These are phyloP conservation scores for Capromys pilorides DNA, from an alignment of 2,797 vertebrate species.

Conservation along the genomic window DNA sequence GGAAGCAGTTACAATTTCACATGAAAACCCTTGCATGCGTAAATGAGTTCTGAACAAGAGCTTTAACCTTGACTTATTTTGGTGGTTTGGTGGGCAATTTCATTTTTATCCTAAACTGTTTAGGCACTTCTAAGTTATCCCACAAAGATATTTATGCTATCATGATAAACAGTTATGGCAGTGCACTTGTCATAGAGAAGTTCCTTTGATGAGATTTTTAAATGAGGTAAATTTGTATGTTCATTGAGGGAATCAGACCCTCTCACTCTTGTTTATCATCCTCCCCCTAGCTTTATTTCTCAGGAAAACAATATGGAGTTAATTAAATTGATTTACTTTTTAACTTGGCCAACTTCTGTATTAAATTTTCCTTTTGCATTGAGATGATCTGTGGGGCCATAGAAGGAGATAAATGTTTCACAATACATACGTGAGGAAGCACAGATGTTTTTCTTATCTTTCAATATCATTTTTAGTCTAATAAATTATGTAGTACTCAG, in stretches of 20 bases:
- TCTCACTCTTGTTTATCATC: not conserved
- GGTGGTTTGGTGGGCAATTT: conserved; percentile 66
- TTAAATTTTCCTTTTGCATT: conserved; percentile 19
- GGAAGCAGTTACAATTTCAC: conserved; percentile 61
- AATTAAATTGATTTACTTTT: conserved; percentile 29
- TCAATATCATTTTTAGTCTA: conserved; percentile 36
- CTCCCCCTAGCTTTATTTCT: conserved; percentile 17
- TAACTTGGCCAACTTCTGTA: conserved; percentile 37
- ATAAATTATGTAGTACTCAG: not conserved
- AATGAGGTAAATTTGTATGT: conserved; percentile 5
- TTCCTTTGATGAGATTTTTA: conserved; percentile 7
- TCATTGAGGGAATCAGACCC: not conserved
- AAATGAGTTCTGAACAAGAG: conserved; percentile 56
- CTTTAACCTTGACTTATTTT: conserved; percentile 71
- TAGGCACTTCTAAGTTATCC: not conserved
- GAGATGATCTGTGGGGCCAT: not conserved
- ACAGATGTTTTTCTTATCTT: conserved; percentile 2
- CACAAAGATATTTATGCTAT: not conserved
- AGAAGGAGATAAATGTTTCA: not conserved
- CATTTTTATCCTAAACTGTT: conserved; percentile 59
- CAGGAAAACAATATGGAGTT: not conserved
- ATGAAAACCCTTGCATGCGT: conserved; percentile 56
- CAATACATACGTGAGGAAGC: conserved; percentile 11
- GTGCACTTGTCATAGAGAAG: not conserved
- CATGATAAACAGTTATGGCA: conserved; percentile 31